Percentiles rank a stretch among this genome's conserved stretches.
Evolutionary conservation across 2,797 vertebrate genomes (phyloP).

Genomic region (Anguilla obscura): DNA sequence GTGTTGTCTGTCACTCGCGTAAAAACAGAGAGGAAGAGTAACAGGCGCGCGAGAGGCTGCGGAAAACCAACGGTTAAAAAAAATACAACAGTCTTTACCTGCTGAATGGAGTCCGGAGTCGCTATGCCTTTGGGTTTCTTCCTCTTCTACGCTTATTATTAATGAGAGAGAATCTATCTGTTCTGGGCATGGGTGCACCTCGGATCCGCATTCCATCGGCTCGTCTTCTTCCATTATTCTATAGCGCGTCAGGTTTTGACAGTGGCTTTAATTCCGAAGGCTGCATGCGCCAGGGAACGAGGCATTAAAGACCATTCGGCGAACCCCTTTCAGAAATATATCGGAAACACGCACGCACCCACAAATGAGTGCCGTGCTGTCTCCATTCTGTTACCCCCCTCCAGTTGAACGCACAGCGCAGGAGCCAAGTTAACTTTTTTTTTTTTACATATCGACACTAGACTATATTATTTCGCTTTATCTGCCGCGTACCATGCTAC

Average conservation of each 20-base stretch:
- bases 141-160: slow-evolving; percentile 75
- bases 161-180: slow-evolving; percentile 73
- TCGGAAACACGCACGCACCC: slow-evolving; percentile 51
- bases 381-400: slow-evolving; percentile 46
- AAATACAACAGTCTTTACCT: slow-evolving; percentile 66
- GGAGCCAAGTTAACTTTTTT: slow-evolving; percentile 71
- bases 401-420: slow-evolving; percentile 55
- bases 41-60: slow-evolving; percentile 50
- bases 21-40: slow-evolving; percentile 62
- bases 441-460: slow-evolving; percentile 59
- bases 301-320: slow-evolving; percentile 58
- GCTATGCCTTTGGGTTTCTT: slow-evolving; percentile 60
- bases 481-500: slow-evolving; percentile 31
- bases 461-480: slow-evolving; percentile 37
- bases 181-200: slow-evolving; percentile 66
- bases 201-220: slow-evolving; percentile 58
- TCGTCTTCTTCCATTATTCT: slow-evolving; percentile 69
- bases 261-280: slow-evolving; percentile 32
- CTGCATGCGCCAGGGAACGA: slow-evolving; percentile 39
- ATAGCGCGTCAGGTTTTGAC: slow-evolving; percentile 49
- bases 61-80: slow-evolving; percentile 43
- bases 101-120: slow-evolving; percentile 57
- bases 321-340: slow-evolving; percentile 49
- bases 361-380: slow-evolving; percentile 45
- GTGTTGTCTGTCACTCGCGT: slow-evolving; percentile 74